Base-by-base conservation (phyloP, 2,797 vertebrate genomes). In the Melanotaenia pygmaea region DNA sequence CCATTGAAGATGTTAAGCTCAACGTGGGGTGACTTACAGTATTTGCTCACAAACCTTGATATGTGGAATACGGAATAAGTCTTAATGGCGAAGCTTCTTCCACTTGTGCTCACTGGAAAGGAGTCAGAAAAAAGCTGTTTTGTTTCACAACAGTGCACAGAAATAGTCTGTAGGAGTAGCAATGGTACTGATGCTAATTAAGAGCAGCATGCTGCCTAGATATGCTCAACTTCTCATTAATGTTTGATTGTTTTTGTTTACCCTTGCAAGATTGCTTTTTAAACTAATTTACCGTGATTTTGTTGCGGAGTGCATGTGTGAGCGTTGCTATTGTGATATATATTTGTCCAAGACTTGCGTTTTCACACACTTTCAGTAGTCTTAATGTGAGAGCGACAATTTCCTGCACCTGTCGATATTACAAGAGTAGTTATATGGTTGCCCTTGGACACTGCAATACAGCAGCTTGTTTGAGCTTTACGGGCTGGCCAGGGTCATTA, bases 401-500 rank as follows among this genome's bases (percentile, higher is more conserved):
- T 78, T 68, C 61, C 69, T 59, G 64, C 84, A 88, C 53, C 81
- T 90, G 81, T 85, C 56, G 16, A 75, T 84, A 79, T 72, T 50
- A 68, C 59, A 83, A 67, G 65, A 69, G 71, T 71, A 76, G 87
- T 90, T 70, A 88, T 82, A 80, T 79, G 83, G 80, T 80, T 81
- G 81, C 63, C 69, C 80, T 81, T 79, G 73, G 86, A 85, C 68
- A 62, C 72, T 82, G 57, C 85, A 88, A 88, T 77, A 85, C 82
- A 64, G 63, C 67, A 69, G 72, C 85, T 89, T 80, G 74, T 54
- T 70, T 51, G 75, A 79, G 74, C 77, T 88, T 86, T 89, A 85
- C 69, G 59, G 76, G 65, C 74, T 64, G 77, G 81, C 79, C 74
- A 72, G 91, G 87, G 84, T 90, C 87, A 88, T 85, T 80, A 85